Conservation (phyloP, 30 jellyfish, hydroid and myxozoan species). For the Aurelia sp. region DNA sequence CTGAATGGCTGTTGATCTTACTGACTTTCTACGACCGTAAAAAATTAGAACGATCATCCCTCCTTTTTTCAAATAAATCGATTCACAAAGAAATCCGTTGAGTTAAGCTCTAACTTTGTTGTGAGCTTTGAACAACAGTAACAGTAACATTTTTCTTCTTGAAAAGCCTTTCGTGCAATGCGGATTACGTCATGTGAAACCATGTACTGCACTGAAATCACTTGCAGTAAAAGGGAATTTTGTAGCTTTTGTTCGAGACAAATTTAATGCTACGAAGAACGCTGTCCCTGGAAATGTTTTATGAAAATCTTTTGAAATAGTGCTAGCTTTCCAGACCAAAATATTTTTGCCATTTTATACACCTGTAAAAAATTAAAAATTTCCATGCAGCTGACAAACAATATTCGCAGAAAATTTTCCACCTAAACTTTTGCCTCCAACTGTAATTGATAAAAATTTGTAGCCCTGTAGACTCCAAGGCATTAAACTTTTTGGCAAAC, state of each 20-base stretch:
- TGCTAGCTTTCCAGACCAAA: neutral
- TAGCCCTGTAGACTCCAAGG: no score
- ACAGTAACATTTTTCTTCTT: neutral
- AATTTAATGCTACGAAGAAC: neutral
- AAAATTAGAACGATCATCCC: no score
- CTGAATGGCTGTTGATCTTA: no score
- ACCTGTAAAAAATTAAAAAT: neutral
- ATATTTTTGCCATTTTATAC: neutral
- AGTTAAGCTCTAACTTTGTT: neutral
- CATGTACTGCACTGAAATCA: neutral
- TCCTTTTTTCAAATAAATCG: no score
- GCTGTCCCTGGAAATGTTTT: neutral
- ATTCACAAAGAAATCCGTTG: no score
- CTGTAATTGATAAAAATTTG: no score
- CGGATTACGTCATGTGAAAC: neutral
- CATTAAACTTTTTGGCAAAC: no score
- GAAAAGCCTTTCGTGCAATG: neutral
- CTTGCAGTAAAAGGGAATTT: neutral
- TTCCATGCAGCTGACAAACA: neutral
- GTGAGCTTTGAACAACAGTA: neutral
- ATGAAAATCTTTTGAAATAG: neutral
- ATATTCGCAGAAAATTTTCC: no score
- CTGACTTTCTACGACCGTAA: no score
- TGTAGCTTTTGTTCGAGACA: neutral
- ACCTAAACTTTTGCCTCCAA: no score